Conservation (phyloP, 2,888 invertebrate species). For the Apamea epomidion region DNA sequence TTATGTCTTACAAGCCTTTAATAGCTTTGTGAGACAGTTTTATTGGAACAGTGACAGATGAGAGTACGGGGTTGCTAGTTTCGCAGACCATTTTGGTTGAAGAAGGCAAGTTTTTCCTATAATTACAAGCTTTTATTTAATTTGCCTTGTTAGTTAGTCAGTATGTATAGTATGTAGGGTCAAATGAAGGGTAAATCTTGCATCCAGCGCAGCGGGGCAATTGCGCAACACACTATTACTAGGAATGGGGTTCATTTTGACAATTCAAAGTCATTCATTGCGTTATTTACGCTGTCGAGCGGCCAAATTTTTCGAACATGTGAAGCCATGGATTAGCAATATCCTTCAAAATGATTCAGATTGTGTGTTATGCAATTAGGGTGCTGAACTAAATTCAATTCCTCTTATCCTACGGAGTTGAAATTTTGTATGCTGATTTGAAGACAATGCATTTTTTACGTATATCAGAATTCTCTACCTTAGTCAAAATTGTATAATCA, state of each 20-base stretch:
- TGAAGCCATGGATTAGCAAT: no score
- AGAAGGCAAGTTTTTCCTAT: conserved; percentile 8
- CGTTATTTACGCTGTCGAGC: no score
- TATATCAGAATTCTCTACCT: not conserved
- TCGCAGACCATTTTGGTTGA: not conserved
- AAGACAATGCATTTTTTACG: not conserved
- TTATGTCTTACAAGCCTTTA: conserved; percentile 44
- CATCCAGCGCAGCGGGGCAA: no score
- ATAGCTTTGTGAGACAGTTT: conserved; percentile 44
- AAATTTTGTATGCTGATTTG: not conserved
- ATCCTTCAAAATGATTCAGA: no score
- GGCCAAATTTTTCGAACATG: no score
- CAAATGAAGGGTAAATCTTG: no score
- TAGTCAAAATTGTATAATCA: not conserved
- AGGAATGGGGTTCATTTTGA: no score
- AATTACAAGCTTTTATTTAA: not conserved
- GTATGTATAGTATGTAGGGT: not conserved
- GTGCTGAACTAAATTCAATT: not conserved
- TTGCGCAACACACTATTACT: no score
- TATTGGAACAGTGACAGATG: conserved; percentile 48
- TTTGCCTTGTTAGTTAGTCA: not conserved
- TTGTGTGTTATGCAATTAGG: no score
- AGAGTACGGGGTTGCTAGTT: conserved; percentile 9
- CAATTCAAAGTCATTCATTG: no score
- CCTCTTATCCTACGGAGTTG: not conserved